These are phyloP conservation scores for Ophion ellenae DNA, from an alignment of 2,888 invertebrate species.

Conservation along the genomic window DNA sequence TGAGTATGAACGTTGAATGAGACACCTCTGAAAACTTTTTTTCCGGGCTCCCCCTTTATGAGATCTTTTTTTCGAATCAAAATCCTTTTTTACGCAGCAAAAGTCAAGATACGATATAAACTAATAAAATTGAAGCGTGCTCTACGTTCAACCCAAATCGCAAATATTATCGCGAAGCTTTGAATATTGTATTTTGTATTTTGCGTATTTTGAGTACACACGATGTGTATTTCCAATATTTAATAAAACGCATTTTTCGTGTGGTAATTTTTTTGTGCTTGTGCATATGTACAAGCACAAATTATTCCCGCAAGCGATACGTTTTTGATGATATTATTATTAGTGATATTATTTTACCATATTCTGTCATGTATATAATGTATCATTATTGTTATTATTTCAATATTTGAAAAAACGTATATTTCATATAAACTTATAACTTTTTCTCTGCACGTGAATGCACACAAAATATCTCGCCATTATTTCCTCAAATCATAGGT, in stretches of 20 bases:
- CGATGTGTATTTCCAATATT: not conserved
- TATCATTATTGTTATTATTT: not conserved
- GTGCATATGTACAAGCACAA: too few relatives aligned
- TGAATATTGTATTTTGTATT: not conserved
- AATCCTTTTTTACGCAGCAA: slow-evolving; percentile 1
- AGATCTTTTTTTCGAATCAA: not conserved
- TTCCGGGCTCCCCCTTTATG: not conserved
- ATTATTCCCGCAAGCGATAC: too few relatives aligned
- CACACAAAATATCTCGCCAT: too few relatives aligned
- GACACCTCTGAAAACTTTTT: slow-evolving; percentile 2
- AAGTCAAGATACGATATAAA: slow-evolving; percentile 1
- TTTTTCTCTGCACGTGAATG: not conserved
- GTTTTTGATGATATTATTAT: too few relatives aligned
- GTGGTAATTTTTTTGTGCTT: too few relatives aligned
- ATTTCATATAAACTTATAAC: not conserved
- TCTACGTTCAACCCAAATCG: too few relatives aligned
- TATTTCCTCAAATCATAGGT: not conserved
- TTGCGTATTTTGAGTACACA: not conserved
- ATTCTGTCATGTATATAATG: too few relatives aligned
- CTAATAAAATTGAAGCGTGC: slow-evolving; percentile 6
- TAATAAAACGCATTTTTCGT: too few relatives aligned
- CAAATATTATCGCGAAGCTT: not conserved
- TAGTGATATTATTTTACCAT: too few relatives aligned
- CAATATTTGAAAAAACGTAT: not conserved
- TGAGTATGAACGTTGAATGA: slow-evolving; percentile 22